Conservation (phyloP, 1,140 invertebrate species). For the Zaprionus kolodkinae region DNA sequence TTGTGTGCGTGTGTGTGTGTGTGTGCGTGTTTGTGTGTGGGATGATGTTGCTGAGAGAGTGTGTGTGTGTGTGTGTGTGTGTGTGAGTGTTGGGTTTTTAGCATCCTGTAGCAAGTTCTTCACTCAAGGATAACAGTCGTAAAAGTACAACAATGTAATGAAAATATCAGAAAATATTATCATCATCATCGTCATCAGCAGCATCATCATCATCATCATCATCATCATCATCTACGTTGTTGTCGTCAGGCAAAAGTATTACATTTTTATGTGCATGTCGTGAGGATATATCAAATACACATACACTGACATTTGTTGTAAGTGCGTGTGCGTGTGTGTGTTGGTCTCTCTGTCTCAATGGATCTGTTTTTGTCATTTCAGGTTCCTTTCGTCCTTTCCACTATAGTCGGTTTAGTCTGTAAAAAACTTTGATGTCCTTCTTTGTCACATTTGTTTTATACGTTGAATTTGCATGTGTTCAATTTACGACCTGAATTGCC, state of each 20-base stretch:
- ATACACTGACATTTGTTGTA: slow-evolving; percentile 16
- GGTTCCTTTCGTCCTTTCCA: slow-evolving; percentile 2
- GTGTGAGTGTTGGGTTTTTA: slow-evolving; percentile 51
- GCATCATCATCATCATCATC: slow-evolving; percentile 7
- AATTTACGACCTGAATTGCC: slow-evolving; percentile 58
- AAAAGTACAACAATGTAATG: slow-evolving; percentile 82
- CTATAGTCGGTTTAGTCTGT: slow-evolving; percentile 19
- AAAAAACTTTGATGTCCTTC: slow-evolving; percentile 62
- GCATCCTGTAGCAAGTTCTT: slow-evolving; percentile 82
- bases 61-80: slow-evolving; percentile 34
- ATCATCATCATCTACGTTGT: slow-evolving; percentile 15
- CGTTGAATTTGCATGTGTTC: slow-evolving; percentile 59
- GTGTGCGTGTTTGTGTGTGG: slow-evolving; percentile 45
- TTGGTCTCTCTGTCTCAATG: slow-evolving; percentile 27
- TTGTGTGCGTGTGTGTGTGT: slow-evolving; percentile 33
- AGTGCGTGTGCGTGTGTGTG: slow-evolving; percentile 21
- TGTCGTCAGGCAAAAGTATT: slow-evolving; percentile 41
- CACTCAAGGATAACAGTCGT: slow-evolving; percentile 82
- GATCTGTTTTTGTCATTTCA: slow-evolving; percentile 25
- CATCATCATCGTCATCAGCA: slow-evolving; percentile 57
- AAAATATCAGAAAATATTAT: slow-evolving; percentile 82
- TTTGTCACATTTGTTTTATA: slow-evolving; percentile 52
- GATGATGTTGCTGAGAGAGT: slow-evolving; percentile 30
- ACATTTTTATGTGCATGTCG: slow-evolving; percentile 51
- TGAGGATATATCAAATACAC: slow-evolving; percentile 22